Conservation (phyloP, 2,113 vertebrate genomes). For the Thamnaconus septentrionalis region DNA sequence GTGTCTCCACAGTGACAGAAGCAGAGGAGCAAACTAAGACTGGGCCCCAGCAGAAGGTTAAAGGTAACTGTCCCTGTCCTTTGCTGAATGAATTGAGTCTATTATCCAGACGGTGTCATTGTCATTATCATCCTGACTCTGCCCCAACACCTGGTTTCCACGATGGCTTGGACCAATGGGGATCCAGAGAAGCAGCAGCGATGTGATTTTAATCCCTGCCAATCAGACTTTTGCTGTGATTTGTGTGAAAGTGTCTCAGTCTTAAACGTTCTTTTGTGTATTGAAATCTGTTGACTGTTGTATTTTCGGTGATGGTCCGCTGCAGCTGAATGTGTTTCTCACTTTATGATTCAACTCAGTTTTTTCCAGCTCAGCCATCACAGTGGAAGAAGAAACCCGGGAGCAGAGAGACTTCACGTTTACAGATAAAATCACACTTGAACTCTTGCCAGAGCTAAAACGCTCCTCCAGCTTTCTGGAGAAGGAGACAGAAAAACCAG, state of each 20-base stretch:
- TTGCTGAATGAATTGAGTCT: no score
- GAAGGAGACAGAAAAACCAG: constrained; percentile 78
- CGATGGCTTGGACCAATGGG: no score
- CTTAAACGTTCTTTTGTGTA: no score
- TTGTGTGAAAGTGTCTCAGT: no score
- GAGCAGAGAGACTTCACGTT: constrained; percentile 70
- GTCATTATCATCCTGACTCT: no score
- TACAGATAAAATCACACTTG: constrained; percentile 80
- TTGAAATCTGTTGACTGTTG: no score
- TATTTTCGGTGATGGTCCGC: no score
- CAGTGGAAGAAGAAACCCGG: constrained; percentile 79
- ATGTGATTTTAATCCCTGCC: no score
- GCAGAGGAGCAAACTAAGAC: constrained; percentile 69
- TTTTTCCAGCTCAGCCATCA: constrained; percentile 78
- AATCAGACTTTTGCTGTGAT: no score
- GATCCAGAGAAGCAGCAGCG: no score
- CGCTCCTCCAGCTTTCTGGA: constrained; percentile 72
- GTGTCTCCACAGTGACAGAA: constrained; percentile 76
- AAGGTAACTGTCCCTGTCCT: constrained; percentile 80
- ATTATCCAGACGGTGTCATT: no score
- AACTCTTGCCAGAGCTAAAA: constrained; percentile 84
- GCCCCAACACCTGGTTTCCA: no score
- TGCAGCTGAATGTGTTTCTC: constrained; percentile 8
- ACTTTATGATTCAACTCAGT: constrained; percentile 80
- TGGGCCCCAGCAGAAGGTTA: constrained; percentile 79